A percentile compares a stretch with the other conserved stretches of the same genome.
These are phyloP conservation scores for Xiphias gladius DNA, from an alignment of 2,113 vertebrate genomes.

Conservation along the genomic window DNA sequence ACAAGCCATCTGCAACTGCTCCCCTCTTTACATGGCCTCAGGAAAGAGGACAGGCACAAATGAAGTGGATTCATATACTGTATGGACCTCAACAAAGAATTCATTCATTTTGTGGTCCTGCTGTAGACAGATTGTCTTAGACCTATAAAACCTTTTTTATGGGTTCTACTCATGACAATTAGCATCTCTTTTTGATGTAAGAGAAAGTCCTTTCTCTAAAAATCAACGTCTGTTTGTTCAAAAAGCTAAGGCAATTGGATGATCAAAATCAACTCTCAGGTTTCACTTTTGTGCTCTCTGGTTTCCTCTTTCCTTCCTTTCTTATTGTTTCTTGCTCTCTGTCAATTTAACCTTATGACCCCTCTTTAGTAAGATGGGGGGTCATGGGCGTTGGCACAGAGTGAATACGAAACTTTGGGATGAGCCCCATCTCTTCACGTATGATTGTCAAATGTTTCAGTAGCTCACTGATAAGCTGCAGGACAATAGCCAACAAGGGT, in stretches of 20 bases:
- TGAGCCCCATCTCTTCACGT: slow-evolving; percentile 51
- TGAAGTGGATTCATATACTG: slow-evolving; percentile 69
- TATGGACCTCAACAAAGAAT: slow-evolving; percentile 65
- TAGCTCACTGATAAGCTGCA: slow-evolving; percentile 20
- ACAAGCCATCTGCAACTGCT: slow-evolving; percentile 81
- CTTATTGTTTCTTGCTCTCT: slow-evolving; percentile 3
- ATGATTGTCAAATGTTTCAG: slow-evolving; percentile 55
- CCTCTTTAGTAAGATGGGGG: slow-evolving; percentile 32
- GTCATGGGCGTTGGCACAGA: background rate
- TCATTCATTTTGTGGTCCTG: slow-evolving; percentile 61
- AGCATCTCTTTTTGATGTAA: slow-evolving; percentile 48
- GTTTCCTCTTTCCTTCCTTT: slow-evolving; percentile 20
- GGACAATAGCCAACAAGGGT: slow-evolving; percentile 56
- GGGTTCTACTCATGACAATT: slow-evolving; percentile 51
- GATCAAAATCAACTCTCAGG: background rate
- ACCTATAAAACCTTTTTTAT: slow-evolving; percentile 61
- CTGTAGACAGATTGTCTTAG: slow-evolving; percentile 51
- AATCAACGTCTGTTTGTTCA: background rate
- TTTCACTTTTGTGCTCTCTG: slow-evolving; percentile 7
- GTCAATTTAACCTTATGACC: slow-evolving; percentile 46
- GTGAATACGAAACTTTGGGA: slow-evolving; percentile 50
- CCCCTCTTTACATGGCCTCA: slow-evolving; percentile 56
- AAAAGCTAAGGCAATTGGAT: background rate
- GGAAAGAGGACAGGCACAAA: slow-evolving; percentile 70
- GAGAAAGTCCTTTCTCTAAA: slow-evolving; percentile 21